These are phyloP conservation scores for Belgica antarctica DNA, from an alignment of 2,888 invertebrate species.

Conservation along the genomic window DNA sequence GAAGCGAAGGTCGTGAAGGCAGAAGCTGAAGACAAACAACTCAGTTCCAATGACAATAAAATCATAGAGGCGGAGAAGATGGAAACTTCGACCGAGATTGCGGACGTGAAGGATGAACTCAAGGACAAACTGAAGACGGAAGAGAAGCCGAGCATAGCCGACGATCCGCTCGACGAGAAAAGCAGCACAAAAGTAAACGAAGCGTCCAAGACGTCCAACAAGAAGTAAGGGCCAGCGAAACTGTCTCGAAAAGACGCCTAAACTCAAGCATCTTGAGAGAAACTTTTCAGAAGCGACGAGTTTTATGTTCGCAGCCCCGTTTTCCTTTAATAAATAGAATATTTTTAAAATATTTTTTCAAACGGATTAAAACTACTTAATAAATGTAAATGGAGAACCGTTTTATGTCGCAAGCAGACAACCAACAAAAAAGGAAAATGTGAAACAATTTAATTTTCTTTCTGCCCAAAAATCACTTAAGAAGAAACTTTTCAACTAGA, in stretches of 20 bases:
- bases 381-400: background rate
- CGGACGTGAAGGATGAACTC: conserved; percentile 1
- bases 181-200: conserved; percentile 35
- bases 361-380: background rate
- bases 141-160: conserved; percentile 9
- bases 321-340: background rate
- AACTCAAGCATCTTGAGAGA: background rate
- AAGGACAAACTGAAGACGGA: conserved; percentile 13
- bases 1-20: background rate
- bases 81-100: background rate
- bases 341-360: conserved; percentile 8
- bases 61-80: background rate
- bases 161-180: conserved; percentile 1
- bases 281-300: conserved; percentile 2
- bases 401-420: too few species aligned
- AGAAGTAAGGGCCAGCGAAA: conserved; percentile 20
- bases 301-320: background rate
- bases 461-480: background rate
- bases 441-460: background rate
- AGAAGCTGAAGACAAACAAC: conserved; percentile 6
- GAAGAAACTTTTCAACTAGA: conserved; percentile 1
- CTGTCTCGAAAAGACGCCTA: too few species aligned
- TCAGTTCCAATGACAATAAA: conserved; percentile 26
- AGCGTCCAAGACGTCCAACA: conserved; percentile 26
- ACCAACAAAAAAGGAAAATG: too few species aligned